Conservation (phyloP, 2,797 vertebrate genomes). For the Pantherophis vulpinus region DNA sequence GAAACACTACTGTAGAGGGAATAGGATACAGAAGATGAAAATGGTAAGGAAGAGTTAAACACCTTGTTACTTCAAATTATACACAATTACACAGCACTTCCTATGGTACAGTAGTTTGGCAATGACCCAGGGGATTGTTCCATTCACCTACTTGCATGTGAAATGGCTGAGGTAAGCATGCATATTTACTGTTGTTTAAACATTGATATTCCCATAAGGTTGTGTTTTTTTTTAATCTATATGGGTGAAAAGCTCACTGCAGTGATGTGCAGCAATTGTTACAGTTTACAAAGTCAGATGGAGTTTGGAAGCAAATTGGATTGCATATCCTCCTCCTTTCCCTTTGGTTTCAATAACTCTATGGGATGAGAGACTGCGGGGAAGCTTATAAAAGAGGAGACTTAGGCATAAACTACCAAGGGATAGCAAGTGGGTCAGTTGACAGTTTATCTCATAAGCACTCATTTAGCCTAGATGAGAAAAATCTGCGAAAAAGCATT, state of each 20-base stretch:
- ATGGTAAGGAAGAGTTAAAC: background rate
- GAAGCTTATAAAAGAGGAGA: background rate
- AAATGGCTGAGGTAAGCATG: background rate
- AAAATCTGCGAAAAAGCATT: background rate
- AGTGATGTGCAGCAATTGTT: background rate
- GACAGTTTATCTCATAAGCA: background rate
- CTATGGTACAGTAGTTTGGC: background rate
- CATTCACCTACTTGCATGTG: background rate
- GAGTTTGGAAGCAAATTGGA: constrained; percentile 1
- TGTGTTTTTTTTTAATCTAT: background rate
- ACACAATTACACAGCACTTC: background rate
- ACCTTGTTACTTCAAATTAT: background rate
- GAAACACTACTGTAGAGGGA: background rate
- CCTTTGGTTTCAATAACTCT: background rate
- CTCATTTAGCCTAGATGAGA: background rate
- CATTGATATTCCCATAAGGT: background rate
- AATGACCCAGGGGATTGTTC: background rate
- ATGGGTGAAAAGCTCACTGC: background rate
- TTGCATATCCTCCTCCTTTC: background rate
- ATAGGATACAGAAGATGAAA: background rate
- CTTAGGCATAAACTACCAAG: background rate
- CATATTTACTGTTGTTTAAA: constrained; percentile 1
- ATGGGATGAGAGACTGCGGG: background rate
- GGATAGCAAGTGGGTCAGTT: background rate
- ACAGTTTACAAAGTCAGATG: background rate